Percentiles rank a stretch among this genome's conserved stretches.
phyloP scores from a whole-genome alignment of 2,797 vertebrate species.

The Crocidura indochinensis region DNA sequence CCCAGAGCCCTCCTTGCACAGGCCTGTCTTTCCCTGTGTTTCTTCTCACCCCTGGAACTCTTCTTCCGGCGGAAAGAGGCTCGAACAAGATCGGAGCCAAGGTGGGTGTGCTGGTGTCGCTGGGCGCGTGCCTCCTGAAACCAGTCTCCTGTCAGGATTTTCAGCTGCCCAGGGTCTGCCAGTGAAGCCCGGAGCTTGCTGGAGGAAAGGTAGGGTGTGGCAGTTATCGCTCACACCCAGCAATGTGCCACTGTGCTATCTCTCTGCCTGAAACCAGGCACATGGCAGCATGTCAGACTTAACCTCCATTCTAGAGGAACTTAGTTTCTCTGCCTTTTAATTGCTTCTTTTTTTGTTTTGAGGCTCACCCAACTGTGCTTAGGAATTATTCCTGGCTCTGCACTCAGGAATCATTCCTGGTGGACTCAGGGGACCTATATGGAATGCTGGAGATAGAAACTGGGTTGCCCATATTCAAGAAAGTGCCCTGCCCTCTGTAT shows the following conservation, averaged over 20 bases:
- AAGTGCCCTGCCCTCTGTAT: too few species aligned
- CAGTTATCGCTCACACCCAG: slow-evolving; percentile 28
- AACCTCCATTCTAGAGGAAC: slow-evolving; percentile 10
- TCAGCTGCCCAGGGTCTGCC: slow-evolving; percentile 91
- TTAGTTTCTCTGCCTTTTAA: not conserved
- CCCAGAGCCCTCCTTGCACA: too few species aligned
- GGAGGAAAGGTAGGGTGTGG: slow-evolving; percentile 26
- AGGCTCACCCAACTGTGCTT: too few species aligned
- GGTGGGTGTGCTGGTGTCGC: slow-evolving; percentile 89
- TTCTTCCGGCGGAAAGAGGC: slow-evolving; percentile 95
- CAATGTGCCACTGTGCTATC: not conserved
- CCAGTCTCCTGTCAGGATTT: slow-evolving; percentile 94
- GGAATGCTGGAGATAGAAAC: too few species aligned
- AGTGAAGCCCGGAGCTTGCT: slow-evolving; percentile 93
- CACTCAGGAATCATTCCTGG: too few species aligned
- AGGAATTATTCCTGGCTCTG: too few species aligned
- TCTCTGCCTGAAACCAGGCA: not conserved
- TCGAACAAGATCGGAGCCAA: slow-evolving; percentile 93
- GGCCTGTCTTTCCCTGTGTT: not conserved
- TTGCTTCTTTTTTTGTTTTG: too few species aligned
- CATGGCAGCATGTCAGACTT: slow-evolving; percentile 35
- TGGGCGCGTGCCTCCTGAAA: slow-evolving; percentile 93
- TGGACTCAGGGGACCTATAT: too few species aligned
- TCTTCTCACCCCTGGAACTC: slow-evolving; percentile 91
- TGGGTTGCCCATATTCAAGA: too few species aligned